phyloP scores from a whole-genome alignment of 2,888 invertebrate genomes.

The Pollenia amentaria region DNA sequence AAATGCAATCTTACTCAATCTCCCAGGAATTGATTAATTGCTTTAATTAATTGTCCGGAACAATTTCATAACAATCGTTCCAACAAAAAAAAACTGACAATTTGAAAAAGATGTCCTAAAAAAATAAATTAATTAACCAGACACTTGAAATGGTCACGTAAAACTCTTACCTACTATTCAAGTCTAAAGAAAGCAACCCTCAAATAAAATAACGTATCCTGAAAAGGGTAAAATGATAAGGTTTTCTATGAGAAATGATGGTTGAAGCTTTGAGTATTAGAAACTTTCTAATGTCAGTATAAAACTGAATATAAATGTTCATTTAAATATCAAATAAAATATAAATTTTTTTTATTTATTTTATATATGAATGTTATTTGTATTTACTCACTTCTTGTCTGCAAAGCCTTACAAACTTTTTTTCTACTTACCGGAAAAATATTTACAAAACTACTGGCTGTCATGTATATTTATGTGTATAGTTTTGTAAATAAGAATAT shows the following conservation, averaged over 20 bases:
- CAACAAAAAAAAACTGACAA: slow-evolving; percentile 73
- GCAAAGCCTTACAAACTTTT: not conserved
- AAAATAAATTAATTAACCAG: slow-evolving; percentile 80
- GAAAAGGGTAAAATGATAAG: slow-evolving; percentile 20
- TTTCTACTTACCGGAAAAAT: not conserved
- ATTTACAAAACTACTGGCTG: slow-evolving; percentile 2
- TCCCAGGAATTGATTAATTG: slow-evolving; percentile 76
- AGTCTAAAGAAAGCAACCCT: slow-evolving; percentile 42
- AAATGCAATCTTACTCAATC: not conserved
- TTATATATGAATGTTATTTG: not conserved
- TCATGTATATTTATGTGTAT: not conserved
- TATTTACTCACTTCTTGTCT: not conserved
- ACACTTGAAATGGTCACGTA: slow-evolving; percentile 79
- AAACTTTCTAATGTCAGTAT: slow-evolving; percentile 10
- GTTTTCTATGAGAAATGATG: not conserved
- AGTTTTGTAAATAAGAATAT: not conserved
- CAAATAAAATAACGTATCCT: not conserved
- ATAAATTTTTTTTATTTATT: slow-evolving; percentile 10
- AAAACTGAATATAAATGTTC: not conserved
- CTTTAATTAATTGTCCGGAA: slow-evolving; percentile 82
- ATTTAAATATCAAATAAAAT: slow-evolving; percentile 35
- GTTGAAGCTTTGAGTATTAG: not conserved
- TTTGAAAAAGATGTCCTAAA: slow-evolving; percentile 63
- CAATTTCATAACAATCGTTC: slow-evolving; percentile 80
- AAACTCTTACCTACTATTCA: not conserved